Base-by-base conservation (phyloP, 2,113 vertebrate genomes). In the Gallinago jamesoni region DNA sequence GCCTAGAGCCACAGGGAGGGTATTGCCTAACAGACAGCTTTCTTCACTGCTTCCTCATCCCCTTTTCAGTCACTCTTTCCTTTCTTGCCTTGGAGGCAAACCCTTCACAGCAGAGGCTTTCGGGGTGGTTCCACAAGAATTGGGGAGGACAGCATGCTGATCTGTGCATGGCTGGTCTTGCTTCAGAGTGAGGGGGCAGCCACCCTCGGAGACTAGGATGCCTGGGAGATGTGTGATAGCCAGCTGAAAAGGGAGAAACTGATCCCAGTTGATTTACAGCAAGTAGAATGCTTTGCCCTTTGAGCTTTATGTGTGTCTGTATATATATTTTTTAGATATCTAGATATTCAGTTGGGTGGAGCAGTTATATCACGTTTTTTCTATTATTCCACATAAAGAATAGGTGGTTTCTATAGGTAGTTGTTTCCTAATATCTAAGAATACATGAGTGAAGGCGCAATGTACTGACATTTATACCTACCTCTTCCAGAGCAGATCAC, bases 1-100 rank as follows among this genome's bases (percentile, higher is more conserved):
- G 41, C 53, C 57, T 30, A 7, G 53, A 72, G 41, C n/a, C 24
- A 21, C 1, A 2, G 62, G 5, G 25, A 4, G 2, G 3, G 1
- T 28, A 7, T 47, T 74, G 43, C 48, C 13, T 14, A 10, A 20
- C 31, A 69, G 23, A 7, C 3, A 41, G 10, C 37, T 48, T 53
- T 59, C 30, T 72, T 28, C 56, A 1, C 25, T 31, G 33, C 59
- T 56, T 77, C 30, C 47, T 73, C 69, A 72, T 24, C 37, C 56
- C 20, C 27, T 70, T 59, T 70, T 30, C 45, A 52, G 27, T 13
- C 6, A 2, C 14, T 41, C 18, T 53, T 39, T 53, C 28, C 67
- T 67, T 55, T 47, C 53, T 48, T 15, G 27, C 53, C 53, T 52
- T 59, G 30, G 56, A 27, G 47, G 47, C 41, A 68, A 81, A 41